Conservation (phyloP, 2,888 invertebrate species). For the Thalpophila matura region DNA sequence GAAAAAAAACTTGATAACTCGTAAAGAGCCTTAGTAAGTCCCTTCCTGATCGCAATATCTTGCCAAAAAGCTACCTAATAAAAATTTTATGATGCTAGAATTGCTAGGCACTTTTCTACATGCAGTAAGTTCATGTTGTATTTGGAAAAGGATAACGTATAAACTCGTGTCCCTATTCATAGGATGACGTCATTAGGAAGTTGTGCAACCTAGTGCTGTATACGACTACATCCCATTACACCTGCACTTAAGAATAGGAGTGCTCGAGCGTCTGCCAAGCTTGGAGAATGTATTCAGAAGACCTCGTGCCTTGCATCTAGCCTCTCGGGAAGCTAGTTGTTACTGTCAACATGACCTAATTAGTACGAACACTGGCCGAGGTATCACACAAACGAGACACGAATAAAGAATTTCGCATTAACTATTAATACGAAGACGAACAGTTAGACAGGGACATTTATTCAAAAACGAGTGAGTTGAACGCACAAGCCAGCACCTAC, state of each 20-base stretch:
- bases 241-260: conserved; percentile 50
- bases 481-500: conserved; percentile 15
- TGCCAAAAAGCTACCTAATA: not conserved
- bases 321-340: conserved; percentile 59
- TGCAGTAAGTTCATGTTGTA: conserved; percentile 1
- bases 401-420: conserved; percentile 23
- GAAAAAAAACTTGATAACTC: not conserved
- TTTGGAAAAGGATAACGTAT: conserved; percentile 10
- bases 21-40: not conserved
- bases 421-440: conserved; percentile 7
- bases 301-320: conserved; percentile 51
- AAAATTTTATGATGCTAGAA: not conserved
- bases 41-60: not conserved
- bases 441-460: not conserved
- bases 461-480: conserved; percentile 18
- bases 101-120: not conserved
- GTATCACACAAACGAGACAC: conserved; percentile 9
- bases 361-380: conserved; percentile 53
- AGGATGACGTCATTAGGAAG: conserved; percentile 65
- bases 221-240: conserved; percentile 49
- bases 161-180: conserved; percentile 26
- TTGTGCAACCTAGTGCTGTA: conserved; percentile 38
- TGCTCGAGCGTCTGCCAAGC: conserved; percentile 56
- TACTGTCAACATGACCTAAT: conserved; percentile 70
- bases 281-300: conserved; percentile 68